Evolutionary conservation across 2,888 invertebrate species (phyloP).

Genomic region (Platerodrilus igneus): DNA sequence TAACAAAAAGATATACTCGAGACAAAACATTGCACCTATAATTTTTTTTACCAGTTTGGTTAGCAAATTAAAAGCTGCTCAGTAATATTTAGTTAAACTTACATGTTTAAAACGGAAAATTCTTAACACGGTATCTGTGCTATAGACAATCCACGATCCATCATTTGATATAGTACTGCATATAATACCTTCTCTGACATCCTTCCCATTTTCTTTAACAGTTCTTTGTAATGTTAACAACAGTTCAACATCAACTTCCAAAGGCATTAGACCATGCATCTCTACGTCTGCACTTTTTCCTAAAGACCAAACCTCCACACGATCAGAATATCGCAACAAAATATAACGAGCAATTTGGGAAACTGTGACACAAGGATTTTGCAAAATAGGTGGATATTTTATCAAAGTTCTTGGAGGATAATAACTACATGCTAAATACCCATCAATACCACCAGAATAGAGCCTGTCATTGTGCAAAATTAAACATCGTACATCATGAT

Average conservation of each 20-base stretch:
- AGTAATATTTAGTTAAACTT: constrained; percentile 30
- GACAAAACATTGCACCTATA: too few species aligned
- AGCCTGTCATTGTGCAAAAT: constrained; percentile 60
- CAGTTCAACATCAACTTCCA: constrained; percentile 59
- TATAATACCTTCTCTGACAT: constrained; percentile 61
- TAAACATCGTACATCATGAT: constrained; percentile 76
- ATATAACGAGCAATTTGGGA: constrained; percentile 54
- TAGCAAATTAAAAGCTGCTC: too few species aligned
- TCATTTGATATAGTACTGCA: constrained; percentile 67
- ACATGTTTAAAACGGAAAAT: constrained; percentile 63
- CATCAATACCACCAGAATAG: constrained; percentile 78
- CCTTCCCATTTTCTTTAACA: constrained; percentile 34
- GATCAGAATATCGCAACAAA: constrained; percentile 50
- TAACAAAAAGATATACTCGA: too few species aligned
- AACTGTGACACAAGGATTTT: constrained; percentile 55
- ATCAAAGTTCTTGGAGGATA: constrained; percentile 63
- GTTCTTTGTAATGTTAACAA: constrained; percentile 63
- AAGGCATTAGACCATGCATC: constrained; percentile 40
- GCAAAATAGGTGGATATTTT: constrained; percentile 69
- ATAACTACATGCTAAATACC: constrained; percentile 69
- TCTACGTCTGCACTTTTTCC: constrained; percentile 46
- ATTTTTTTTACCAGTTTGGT: too few species aligned
- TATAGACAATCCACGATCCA: constrained; percentile 70
- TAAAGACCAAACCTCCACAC: constrained; percentile 62
- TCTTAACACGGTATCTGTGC: constrained; percentile 62